A percentile compares a stretch with the other conserved stretches of the same genome.
Evolutionary conservation across 2,888 invertebrate genomes (phyloP).

Genomic region (Plebejus anna): DNA sequence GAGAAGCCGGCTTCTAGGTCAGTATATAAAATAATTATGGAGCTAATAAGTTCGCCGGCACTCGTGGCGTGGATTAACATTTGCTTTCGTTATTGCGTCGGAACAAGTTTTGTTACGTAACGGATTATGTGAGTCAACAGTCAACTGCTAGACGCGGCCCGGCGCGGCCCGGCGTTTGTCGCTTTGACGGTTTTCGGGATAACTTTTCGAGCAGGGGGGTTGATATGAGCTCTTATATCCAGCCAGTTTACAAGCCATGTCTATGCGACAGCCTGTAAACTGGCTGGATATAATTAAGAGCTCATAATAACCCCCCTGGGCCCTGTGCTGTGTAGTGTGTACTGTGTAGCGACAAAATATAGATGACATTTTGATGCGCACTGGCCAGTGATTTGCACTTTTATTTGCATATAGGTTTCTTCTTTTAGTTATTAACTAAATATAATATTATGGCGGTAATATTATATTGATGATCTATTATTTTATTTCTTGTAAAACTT

Average conservation of each 20-base stretch:
- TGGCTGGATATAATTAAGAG: too few species aligned
- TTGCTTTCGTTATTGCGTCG: constrained; percentile 29
- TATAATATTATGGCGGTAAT: too few species aligned
- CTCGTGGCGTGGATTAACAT: constrained; percentile 24
- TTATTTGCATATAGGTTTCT: background rate
- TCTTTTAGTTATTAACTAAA: background rate
- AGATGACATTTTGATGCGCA: background rate
- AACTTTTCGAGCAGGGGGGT: background rate
- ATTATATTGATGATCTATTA: background rate
- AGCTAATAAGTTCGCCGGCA: constrained; percentile 26
- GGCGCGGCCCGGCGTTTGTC: background rate
- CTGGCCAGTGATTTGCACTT: background rate
- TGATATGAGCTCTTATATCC: too few species aligned
- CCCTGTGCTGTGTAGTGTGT: too few species aligned
- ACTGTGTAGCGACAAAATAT: background rate
- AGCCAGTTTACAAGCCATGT: too few species aligned
- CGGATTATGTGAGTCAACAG: constrained; percentile 26
- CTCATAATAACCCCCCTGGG: too few species aligned
- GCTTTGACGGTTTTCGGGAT: constrained; percentile 6
- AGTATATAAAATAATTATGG: constrained; percentile 29
- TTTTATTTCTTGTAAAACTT: background rate
- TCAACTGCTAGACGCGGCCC: constrained; percentile 21
- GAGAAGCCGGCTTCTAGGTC: constrained; percentile 26
- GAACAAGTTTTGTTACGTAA: constrained; percentile 28
- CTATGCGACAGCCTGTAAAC: too few species aligned